Evolutionary conservation across 2,113 vertebrate species (phyloP), one percentile per base, ranked within the genome.

Genomic region (Asarcornis scutulata): DNA sequence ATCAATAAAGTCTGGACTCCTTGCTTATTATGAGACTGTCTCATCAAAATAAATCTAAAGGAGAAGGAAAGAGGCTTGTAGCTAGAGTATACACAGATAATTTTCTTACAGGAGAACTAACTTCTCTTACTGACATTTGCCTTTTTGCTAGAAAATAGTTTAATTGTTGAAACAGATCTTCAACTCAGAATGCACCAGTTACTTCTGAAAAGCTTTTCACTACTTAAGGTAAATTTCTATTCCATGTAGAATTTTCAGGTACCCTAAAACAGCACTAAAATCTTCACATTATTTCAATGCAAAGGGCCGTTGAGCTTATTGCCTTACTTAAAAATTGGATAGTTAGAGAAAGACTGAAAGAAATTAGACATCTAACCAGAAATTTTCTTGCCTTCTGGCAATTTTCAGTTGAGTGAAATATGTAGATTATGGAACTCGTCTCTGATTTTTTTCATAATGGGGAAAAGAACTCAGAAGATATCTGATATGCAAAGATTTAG

Each of bases 291-390:
- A 40, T 64, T 64, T 64, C 38, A 64, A 29, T 64, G 38, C 38
- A 64, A 40, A 64, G 69, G 36, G 13, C 2, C 23, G 22, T n/a
- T 0, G 1, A 82, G 4, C 0, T 36, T 42, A 48, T 26, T 74
- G 11, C 1, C 11, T 56, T 44, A 25, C 9, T 63, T 31, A 58
- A 31, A 59, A 38, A 55, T 20, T 13, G 3, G 2, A 25, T 56
- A 62, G 31, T 32, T 67, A 53, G 31, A 73, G 17, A 73, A 77
- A 86, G 18, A 6, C 11, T 5, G 17, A 13, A 34, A 63, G 5
- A 60, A 64, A 64, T 32, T 40, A 42, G 3, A 18, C 31, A 62
- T 13, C 14, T 26, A 66, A 56, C 3, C 26, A 81, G 14, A n/a
- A 77, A 60, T 23, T 73, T 12, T 20, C 23, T 75, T 82, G 6